Conservation (phyloP, 2,888 invertebrate genomes). For the Drosophila niveifrons region DNA sequence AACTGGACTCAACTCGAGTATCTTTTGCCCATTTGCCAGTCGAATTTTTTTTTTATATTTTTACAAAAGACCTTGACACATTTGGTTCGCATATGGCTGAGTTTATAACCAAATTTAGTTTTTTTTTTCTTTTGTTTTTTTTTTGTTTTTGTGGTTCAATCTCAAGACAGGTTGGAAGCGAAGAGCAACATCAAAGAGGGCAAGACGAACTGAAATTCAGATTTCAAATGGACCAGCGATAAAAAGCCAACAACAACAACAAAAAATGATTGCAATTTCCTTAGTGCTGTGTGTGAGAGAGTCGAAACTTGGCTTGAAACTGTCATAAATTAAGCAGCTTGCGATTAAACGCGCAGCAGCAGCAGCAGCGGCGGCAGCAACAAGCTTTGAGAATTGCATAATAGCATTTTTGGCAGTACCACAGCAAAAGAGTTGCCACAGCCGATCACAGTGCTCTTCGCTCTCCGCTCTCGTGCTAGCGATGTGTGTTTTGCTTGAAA, state of each 20-base stretch:
- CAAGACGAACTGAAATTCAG: slow-evolving; percentile 29
- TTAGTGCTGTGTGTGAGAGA: slow-evolving; percentile 36
- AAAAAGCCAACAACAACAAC: slow-evolving; percentile 24
- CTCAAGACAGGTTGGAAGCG: slow-evolving; percentile 34
- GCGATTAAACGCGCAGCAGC: slow-evolving; percentile 45
- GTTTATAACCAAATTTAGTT: slow-evolving; percentile 45
- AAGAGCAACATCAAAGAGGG: slow-evolving; percentile 22
- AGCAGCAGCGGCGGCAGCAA: slow-evolving; percentile 38
- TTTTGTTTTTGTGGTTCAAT: slow-evolving; percentile 50
- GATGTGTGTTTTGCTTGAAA: slow-evolving; percentile 24
- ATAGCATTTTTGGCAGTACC: slow-evolving; percentile 1
- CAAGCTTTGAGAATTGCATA: slow-evolving; percentile 11
- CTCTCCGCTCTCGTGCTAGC: slow-evolving; percentile 24
- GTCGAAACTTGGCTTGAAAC: slow-evolving; percentile 31
- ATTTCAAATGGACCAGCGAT: slow-evolving; percentile 57
- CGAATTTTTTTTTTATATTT: slow-evolving; percentile 30
- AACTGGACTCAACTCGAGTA: slow-evolving; percentile 21
- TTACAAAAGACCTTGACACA: slow-evolving; percentile 79
- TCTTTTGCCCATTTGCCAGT: slow-evolving; percentile 69
- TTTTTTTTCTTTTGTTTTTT: slow-evolving; percentile 39
- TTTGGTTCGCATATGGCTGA: slow-evolving; percentile 60
- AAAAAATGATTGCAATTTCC: slow-evolving; percentile 60
- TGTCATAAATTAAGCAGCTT: slow-evolving; percentile 64
- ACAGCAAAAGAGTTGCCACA: slow-evolving; percentile 9
- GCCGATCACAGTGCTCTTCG: slow-evolving; percentile 16